These are phyloP conservation scores for Drosophila mettleri DNA, from an alignment of 2,888 invertebrate species.

Conservation along the genomic window DNA sequence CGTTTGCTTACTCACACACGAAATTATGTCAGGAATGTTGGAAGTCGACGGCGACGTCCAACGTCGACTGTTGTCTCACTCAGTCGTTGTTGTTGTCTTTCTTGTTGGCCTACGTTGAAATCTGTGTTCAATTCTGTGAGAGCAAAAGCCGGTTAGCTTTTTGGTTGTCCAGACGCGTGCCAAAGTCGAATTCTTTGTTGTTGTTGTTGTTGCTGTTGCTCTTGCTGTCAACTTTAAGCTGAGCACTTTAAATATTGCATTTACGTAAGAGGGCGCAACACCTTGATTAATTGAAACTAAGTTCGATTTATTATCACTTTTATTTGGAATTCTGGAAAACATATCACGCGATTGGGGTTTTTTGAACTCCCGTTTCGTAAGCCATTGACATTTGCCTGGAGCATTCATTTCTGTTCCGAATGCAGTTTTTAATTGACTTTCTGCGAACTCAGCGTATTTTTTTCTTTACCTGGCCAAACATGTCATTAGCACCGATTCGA, in stretches of 20 bases:
- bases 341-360: slow-evolving; percentile 63
- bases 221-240: slow-evolving; percentile 14
- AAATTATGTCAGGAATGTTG: slow-evolving; percentile 81
- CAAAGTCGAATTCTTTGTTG: slow-evolving; percentile 41
- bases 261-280: slow-evolving; percentile 5
- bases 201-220: background rate
- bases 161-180: slow-evolving; percentile 52
- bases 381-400: slow-evolving; percentile 60
- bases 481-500: slow-evolving; percentile 39
- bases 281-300: slow-evolving; percentile 43
- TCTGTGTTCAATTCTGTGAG: slow-evolving; percentile 57
- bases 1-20: slow-evolving; percentile 78
- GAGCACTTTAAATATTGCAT: slow-evolving; percentile 12
- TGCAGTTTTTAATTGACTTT: slow-evolving; percentile 44
- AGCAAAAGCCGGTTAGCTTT: slow-evolving; percentile 61
- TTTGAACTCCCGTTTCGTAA: slow-evolving; percentile 53
- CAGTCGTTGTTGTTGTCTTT: slow-evolving; percentile 33
- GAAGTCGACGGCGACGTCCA: slow-evolving; percentile 44
- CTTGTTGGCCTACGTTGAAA: slow-evolving; percentile 51
- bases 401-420: slow-evolving; percentile 15
- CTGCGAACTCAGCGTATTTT: slow-evolving; percentile 49
- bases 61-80: slow-evolving; percentile 39
- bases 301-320: slow-evolving; percentile 41
- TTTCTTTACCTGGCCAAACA: slow-evolving; percentile 24
- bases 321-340: slow-evolving; percentile 19